A percentile compares a stretch with the other conserved stretches of the same genome.
Conservation (phyloP, 30 jellyfish, hydroid and myxozoan species). For the Pelagia noctiluca region DNA sequence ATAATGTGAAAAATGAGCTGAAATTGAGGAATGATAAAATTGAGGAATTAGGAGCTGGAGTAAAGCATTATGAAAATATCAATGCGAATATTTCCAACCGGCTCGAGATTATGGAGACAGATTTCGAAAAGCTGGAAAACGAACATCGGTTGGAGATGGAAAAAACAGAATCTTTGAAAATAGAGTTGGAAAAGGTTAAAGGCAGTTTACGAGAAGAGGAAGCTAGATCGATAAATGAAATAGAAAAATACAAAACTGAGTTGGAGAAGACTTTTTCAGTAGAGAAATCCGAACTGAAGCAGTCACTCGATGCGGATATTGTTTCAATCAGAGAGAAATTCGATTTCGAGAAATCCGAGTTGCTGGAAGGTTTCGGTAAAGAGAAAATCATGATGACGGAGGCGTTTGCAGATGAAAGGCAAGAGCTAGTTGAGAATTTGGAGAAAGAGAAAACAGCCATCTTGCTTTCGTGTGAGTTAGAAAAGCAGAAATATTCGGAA, state of each 20-base stretch:
- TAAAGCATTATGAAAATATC: too few species aligned
- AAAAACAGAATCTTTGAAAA: not conserved
- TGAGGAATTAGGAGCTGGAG: too few species aligned
- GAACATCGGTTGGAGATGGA: not conserved
- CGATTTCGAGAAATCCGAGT: conserved; percentile 24
- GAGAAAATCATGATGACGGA: conserved; percentile 44
- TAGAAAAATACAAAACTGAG: not conserved
- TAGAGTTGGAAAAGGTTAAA: not conserved
- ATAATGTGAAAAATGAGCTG: not conserved
- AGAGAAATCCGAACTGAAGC: too few species aligned
- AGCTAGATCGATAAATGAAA: not conserved
- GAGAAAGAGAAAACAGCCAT: conserved; percentile 63
- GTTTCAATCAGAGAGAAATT: conserved; percentile 7
- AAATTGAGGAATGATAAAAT: too few species aligned
- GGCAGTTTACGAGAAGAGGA: not conserved
- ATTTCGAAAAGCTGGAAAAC: not conserved
- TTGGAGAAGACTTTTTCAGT: too few species aligned
- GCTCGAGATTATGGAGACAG: not conserved
- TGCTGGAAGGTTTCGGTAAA: conserved; percentile 33
- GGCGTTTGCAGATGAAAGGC: conserved; percentile 61
- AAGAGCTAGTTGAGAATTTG: conserved; percentile 62
- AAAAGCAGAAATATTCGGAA: conserved; percentile 49
- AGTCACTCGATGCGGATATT: too few species aligned
- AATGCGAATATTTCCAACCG: too few species aligned
- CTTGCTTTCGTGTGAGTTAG: conserved; percentile 58